phyloP scores from a whole-genome alignment of 2,113 vertebrate species.

The Aramus guarauna region DNA sequence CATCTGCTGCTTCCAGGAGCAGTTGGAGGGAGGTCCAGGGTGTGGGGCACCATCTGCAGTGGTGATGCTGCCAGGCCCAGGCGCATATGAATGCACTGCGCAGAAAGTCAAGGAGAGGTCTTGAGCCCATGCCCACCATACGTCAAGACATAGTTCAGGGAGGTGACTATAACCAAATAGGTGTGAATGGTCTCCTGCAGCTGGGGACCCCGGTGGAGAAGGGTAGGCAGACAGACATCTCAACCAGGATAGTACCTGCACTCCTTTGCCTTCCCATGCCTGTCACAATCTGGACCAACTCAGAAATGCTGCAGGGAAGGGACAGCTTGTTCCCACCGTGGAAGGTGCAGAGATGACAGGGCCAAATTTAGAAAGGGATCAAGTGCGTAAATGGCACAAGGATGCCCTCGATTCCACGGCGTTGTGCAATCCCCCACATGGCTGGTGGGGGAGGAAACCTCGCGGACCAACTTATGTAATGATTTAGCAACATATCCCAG shows the following conservation, averaged over 20 bases:
- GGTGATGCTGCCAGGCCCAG: not conserved
- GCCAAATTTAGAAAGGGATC: not conserved
- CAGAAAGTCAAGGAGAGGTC: not conserved
- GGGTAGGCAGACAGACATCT: not conserved
- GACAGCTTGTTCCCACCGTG: not conserved
- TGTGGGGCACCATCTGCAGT: not conserved
- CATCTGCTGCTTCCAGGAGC: not conserved
- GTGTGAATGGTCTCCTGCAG: not conserved
- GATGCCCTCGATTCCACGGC: not conserved
- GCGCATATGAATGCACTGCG: fast-evolving
- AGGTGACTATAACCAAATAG: not conserved
- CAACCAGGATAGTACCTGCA: not conserved
- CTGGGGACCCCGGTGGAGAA: not conserved
- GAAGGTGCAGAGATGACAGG: not conserved
- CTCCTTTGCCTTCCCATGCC: not conserved
- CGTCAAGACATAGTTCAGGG: not conserved
- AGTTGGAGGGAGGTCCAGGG: not conserved
- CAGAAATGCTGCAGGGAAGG: not conserved
- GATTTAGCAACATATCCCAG: not conserved
- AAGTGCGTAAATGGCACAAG: fast-evolving
- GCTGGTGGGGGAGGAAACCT: not conserved
- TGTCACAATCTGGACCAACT: fast-evolving
- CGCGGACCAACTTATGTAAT: not conserved
- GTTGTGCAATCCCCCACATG: not conserved
- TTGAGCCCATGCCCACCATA: not conserved